Evolutionary conservation across 1,140 invertebrate species (phyloP).

Genomic region (Physella acuta): DNA sequence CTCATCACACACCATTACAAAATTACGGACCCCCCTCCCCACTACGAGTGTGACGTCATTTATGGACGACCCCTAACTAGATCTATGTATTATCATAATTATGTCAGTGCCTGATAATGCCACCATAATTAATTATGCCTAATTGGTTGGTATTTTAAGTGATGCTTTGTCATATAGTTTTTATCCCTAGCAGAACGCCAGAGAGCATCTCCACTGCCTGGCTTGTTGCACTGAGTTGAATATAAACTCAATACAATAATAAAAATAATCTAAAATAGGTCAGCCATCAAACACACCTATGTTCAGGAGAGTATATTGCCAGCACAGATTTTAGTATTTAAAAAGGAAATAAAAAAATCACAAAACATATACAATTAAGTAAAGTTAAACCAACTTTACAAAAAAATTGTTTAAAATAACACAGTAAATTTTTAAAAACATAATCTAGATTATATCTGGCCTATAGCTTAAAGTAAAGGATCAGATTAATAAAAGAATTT

Average conservation of each 20-base stretch:
- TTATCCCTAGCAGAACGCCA: not conserved
- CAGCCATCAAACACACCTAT: not conserved
- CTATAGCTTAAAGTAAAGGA: no score
- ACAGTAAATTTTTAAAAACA: not conserved
- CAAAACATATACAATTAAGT: not conserved
- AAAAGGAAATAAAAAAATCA: not conserved
- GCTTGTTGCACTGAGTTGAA: not conserved
- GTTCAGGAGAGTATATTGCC: not conserved
- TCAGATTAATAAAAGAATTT: no score
- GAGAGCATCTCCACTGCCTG: not conserved
- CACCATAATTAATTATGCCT: no score
- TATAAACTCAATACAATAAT: not conserved
- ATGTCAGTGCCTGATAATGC: no score
- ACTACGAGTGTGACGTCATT: no score
- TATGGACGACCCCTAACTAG: no score
- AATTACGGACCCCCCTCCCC: no score
- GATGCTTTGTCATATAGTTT: not conserved
- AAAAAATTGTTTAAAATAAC: not conserved
- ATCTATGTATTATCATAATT: no score
- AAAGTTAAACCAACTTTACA: not conserved
- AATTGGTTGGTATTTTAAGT: no score
- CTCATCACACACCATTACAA: no score
- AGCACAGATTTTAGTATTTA: not conserved
- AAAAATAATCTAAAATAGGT: not conserved
- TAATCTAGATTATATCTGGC: no score